Percentiles rank a stretch among this genome's conserved stretches.
phyloP scores from a whole-genome alignment of 1,140 invertebrate species.

The Drosophila sturtevanti region DNA sequence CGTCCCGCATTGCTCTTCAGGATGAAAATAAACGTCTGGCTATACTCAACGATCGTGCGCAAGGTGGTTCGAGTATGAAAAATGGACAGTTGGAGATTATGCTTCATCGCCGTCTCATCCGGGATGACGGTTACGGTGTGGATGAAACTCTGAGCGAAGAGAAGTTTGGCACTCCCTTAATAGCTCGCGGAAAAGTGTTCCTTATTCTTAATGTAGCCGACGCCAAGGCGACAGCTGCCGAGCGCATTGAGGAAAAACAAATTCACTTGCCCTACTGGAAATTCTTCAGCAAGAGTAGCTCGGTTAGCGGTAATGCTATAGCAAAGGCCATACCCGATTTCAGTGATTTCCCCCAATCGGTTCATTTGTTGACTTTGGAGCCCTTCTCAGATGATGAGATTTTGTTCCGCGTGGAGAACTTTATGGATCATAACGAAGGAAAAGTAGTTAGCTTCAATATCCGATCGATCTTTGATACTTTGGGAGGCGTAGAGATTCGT shows the following conservation, averaged over 20 bases:
- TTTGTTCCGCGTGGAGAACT: slow-evolving; percentile 93
- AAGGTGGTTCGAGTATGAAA: slow-evolving; percentile 92
- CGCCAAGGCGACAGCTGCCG: slow-evolving; percentile 22
- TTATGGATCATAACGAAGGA: slow-evolving; percentile 90
- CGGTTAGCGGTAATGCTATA: slow-evolving; percentile 56
- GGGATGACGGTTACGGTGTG: slow-evolving; percentile 96
- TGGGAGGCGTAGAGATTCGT: slow-evolving; percentile 48
- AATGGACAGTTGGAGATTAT: slow-evolving; percentile 91
- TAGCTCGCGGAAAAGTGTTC: slow-evolving; percentile 91
- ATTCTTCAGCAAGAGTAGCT: slow-evolving; percentile 74
- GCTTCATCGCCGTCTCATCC: slow-evolving; percentile 93
- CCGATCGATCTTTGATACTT: slow-evolving; percentile 44
- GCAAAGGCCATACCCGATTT: slow-evolving; percentile 35
- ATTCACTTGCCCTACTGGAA: slow-evolving; percentile 65
- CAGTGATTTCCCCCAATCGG: slow-evolving; percentile 85
- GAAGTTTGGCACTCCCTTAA: slow-evolving; percentile 89
- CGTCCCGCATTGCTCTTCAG: slow-evolving; percentile 89
- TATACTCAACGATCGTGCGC: slow-evolving; percentile 92
- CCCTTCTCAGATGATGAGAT: slow-evolving; percentile 88
- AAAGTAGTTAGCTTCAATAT: slow-evolving; percentile 82
- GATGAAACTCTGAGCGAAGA: slow-evolving; percentile 95
- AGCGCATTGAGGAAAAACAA: slow-evolving; percentile 54
- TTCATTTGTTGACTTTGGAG: slow-evolving; percentile 95
- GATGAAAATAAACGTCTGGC: slow-evolving; percentile 84
- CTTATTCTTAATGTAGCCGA: slow-evolving; percentile 83